Percentiles rank a stretch among this genome's conserved stretches.
phyloP scores from a whole-genome alignment of 2,797 vertebrate species.

The Scleropages formosus region DNA sequence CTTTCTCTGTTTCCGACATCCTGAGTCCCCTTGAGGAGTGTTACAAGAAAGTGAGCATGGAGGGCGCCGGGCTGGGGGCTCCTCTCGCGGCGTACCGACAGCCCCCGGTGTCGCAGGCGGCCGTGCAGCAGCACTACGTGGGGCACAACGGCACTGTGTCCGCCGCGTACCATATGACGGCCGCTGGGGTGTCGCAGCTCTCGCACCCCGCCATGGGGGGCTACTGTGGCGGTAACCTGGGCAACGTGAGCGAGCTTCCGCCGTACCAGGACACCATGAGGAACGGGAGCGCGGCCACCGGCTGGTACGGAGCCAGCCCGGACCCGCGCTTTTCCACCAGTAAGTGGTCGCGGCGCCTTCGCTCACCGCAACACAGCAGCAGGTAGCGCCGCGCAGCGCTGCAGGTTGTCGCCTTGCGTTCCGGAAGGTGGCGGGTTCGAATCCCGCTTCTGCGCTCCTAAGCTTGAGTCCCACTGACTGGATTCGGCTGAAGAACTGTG shows the following conservation, averaged over 20 bases:
- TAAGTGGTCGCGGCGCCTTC: constrained; percentile 75
- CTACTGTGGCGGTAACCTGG: constrained; percentile 92
- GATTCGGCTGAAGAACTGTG: too few species aligned
- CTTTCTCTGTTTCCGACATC: constrained; percentile 99
- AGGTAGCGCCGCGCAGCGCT: too few species aligned
- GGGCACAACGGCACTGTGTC: constrained; percentile 93
- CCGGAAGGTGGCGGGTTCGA: too few species aligned
- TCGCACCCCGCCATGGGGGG: constrained; percentile 95
- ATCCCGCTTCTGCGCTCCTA: too few species aligned
- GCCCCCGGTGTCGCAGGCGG: constrained; percentile 91
- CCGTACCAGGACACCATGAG: constrained; percentile 98
- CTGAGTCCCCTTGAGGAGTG: constrained; percentile 99
- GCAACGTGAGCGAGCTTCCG: constrained; percentile 96
- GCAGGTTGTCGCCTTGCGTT: too few species aligned
- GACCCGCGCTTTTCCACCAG: constrained; percentile 96
- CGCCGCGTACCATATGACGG: constrained; percentile 97
- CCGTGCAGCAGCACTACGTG: constrained; percentile 97
- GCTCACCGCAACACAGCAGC: too few species aligned
- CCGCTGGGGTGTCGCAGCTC: constrained; percentile 93
- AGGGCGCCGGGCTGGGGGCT: constrained; percentile 93
- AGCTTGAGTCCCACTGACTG: too few species aligned
- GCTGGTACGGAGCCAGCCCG: constrained; percentile 96
- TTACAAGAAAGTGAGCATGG: constrained; percentile 99
- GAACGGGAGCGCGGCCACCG: constrained; percentile 86
- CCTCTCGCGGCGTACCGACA: constrained; percentile 94